A percentile compares a stretch with the other conserved stretches of the same genome.
Evolutionary conservation across 2,797 vertebrate species (phyloP).

Genomic region (Brachymystax lenok): DNA sequence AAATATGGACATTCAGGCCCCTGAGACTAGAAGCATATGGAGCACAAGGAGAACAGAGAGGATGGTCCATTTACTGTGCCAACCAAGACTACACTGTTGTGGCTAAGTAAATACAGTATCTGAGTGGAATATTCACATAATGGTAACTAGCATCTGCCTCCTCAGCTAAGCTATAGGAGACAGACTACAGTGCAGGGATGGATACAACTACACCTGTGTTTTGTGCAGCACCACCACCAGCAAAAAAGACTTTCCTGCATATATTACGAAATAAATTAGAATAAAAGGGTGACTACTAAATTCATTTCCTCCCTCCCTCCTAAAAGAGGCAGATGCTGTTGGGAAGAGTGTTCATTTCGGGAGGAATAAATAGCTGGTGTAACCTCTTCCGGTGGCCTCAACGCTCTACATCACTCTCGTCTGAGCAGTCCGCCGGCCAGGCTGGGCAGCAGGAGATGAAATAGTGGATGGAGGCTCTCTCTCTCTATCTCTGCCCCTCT

Average conservation of each 20-base stretch:
- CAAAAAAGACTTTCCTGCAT: slow-evolving; percentile 32
- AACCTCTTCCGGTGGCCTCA: slow-evolving; percentile 66
- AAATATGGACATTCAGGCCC: not conserved
- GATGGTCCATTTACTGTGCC: slow-evolving; percentile 15
- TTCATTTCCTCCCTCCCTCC: slow-evolving; percentile 56
- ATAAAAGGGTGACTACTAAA: slow-evolving; percentile 43
- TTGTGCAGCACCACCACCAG: slow-evolving; percentile 1
- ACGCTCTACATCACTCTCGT: slow-evolving; percentile 63
- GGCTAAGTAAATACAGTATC: not conserved
- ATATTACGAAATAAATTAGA: slow-evolving; percentile 56
- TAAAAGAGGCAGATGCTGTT: slow-evolving; percentile 23
- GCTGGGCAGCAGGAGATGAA: slow-evolving; percentile 53
- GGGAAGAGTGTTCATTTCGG: too few relatives aligned
- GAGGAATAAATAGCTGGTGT: slow-evolving; percentile 45
- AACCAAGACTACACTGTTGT: slow-evolving; percentile 7
- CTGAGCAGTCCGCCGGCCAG: slow-evolving; percentile 66
- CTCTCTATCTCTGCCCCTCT: not conserved
- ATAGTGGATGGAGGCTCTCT: slow-evolving; percentile 53
- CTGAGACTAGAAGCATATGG: not conserved
- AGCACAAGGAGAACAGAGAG: not conserved
- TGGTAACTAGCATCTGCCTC: not conserved
- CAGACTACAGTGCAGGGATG: slow-evolving; percentile 8
- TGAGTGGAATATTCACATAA: slow-evolving; percentile 3
- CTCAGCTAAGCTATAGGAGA: not conserved
- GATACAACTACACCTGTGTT: slow-evolving; percentile 12